Conservation (phyloP, 2,888 invertebrate species). For the Bombylius major region DNA sequence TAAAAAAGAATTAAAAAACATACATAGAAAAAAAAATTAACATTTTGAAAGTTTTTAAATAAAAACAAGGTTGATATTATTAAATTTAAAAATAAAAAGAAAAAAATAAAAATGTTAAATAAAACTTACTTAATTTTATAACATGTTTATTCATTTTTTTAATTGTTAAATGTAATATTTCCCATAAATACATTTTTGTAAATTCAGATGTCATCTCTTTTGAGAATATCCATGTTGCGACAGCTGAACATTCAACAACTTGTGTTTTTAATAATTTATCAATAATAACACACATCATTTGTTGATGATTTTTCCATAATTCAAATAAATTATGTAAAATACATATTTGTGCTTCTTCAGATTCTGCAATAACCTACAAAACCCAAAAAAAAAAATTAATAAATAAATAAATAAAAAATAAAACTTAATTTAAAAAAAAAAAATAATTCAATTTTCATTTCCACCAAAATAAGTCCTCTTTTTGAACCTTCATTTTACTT, state of each 20-base stretch:
- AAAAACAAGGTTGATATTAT: too few relatives aligned
- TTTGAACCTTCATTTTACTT: too few relatives aligned
- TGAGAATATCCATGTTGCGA: slow-evolving; percentile 96
- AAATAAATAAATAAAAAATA: too few relatives aligned
- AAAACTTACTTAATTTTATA: slow-evolving; percentile 51
- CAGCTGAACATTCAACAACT: slow-evolving; percentile 91
- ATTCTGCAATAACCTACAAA: slow-evolving; percentile 73
- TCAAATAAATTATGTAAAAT: slow-evolving; percentile 85
- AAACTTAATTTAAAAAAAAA: too few relatives aligned
- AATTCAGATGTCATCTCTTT: slow-evolving; percentile 85
- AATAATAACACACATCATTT: slow-evolving; percentile 92
- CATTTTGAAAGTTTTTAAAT: too few relatives aligned
- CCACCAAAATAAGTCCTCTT: too few relatives aligned
- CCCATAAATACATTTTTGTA: slow-evolving; percentile 92
- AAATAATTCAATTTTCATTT: too few relatives aligned
- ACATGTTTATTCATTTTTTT: slow-evolving; percentile 96
- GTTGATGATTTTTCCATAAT: slow-evolving; percentile 91
- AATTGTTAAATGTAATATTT: slow-evolving; percentile 88
- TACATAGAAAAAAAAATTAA: too few relatives aligned
- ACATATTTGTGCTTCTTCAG: slow-evolving; percentile 91
- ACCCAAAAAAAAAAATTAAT: too few relatives aligned
- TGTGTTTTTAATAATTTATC: slow-evolving; percentile 97
- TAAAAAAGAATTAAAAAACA: too few relatives aligned
- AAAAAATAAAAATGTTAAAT: too few relatives aligned
- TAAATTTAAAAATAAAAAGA: too few relatives aligned